A percentile compares a stretch with the other conserved stretches of the same genome.
phyloP scores from a whole-genome alignment of 1,140 invertebrate species.

The Heliconius himera region DNA sequence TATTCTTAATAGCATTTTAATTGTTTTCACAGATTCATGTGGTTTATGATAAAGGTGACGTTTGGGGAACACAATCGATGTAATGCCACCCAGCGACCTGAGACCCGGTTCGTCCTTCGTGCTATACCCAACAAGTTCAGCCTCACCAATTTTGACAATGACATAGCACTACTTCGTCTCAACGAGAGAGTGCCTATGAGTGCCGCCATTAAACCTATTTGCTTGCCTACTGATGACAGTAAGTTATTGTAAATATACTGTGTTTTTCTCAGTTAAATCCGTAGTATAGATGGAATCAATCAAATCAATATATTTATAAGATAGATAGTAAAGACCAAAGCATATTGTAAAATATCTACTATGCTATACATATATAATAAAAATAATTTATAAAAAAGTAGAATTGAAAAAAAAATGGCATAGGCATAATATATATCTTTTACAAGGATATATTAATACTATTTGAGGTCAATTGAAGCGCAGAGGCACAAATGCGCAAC shows the following conservation, averaged over 20 bases:
- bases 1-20: background rate
- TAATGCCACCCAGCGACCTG: constrained; percentile 85
- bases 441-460: too few relatives aligned
- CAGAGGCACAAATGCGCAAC: too few relatives aligned
- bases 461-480: too few relatives aligned
- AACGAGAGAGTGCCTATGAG: constrained; percentile 89
- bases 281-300: too few relatives aligned
- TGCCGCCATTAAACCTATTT: constrained; percentile 89
- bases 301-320: too few relatives aligned
- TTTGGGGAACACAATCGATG: constrained; percentile 93
- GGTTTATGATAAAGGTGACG: constrained; percentile 94
- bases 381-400: too few relatives aligned
- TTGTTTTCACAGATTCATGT: constrained; percentile 88
- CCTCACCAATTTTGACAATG: constrained; percentile 91
- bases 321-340: too few relatives aligned
- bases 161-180: constrained; percentile 90
- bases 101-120: constrained; percentile 88
- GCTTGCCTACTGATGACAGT: constrained; percentile 86
- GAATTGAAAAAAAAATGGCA: too few relatives aligned
- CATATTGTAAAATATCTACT: too few relatives aligned
- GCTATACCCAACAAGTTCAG: constrained; percentile 90
- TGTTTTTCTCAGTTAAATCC: too few relatives aligned
- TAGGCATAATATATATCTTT: too few relatives aligned
- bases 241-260: constrained; percentile 47
- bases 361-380: too few relatives aligned